Evolutionary conservation across 2,113 vertebrate species (phyloP).

Genomic region (Nothoprocta perdicaria): DNA sequence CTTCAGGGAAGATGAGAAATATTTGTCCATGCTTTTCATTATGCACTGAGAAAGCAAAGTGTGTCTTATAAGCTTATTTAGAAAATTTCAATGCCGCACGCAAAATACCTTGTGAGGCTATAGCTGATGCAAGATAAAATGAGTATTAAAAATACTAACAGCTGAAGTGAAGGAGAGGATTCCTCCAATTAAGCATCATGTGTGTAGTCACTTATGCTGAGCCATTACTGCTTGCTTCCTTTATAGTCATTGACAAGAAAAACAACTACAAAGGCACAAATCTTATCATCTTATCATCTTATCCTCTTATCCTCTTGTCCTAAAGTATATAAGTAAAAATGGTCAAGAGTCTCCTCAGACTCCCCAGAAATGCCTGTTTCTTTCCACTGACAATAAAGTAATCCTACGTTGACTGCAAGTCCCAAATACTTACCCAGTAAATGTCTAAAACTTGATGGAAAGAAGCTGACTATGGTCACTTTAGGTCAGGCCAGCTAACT

Average conservation of each 20-base stretch:
- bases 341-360: neutral
- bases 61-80: neutral
- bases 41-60: neutral
- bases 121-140: neutral
- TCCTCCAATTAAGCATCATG: neutral
- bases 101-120: neutral
- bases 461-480: neutral
- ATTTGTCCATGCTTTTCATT: neutral
- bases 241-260: neutral
- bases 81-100: neutral
- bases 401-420: neutral
- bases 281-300: too few species aligned
- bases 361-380: neutral
- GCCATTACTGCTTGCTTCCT: neutral
- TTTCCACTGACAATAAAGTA: neutral
- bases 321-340: neutral
- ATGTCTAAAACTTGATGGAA: neutral
- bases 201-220: neutral
- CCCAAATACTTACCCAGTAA: neutral
- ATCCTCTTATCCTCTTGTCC: neutral
- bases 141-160: neutral
- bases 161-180: neutral
- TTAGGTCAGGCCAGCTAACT: neutral
- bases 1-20: neutral
- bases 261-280: neutral